phyloP scores from a whole-genome alignment of 2,113 vertebrate species.

The Seriola quinqueradiata region DNA sequence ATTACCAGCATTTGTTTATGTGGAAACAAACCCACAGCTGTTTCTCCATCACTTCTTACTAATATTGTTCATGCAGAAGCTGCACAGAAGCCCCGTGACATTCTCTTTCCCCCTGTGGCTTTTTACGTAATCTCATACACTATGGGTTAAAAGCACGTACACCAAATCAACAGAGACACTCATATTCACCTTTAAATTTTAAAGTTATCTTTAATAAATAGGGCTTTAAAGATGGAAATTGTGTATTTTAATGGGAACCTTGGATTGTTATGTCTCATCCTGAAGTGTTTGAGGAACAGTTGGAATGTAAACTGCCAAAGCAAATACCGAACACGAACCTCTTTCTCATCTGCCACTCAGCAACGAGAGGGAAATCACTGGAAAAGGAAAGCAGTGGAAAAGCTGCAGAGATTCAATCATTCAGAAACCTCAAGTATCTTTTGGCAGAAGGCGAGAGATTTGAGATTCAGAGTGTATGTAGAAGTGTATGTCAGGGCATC shows the following conservation, averaged over 20 bases:
- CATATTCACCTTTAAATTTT: neutral
- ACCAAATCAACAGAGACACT: neutral
- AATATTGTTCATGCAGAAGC: conserved; percentile 6
- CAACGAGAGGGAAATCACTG: neutral
- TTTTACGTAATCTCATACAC: neutral
- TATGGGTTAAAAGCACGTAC: neutral
- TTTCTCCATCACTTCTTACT: conserved; percentile 10
- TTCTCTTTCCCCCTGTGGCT: neutral
- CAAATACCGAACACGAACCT: neutral
- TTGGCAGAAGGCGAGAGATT: conserved; percentile 26
- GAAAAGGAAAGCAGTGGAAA: neutral
- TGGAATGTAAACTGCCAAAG: neutral
- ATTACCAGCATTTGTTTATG: conserved; percentile 30
- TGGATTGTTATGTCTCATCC: neutral
- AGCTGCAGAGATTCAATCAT: neutral
- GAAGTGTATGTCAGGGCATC: conserved; percentile 33
- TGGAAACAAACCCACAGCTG: conserved; percentile 50
- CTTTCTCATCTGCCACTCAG: neutral
- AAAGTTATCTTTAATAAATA: neutral
- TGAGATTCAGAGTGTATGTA: neutral
- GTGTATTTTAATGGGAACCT: neutral
- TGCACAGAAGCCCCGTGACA: neutral
- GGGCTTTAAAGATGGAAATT: neutral
- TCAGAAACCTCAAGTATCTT: conserved; percentile 1
- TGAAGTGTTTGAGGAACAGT: neutral